Conservation (phyloP, 2,888 invertebrate species). For the Periphyllus acericola region DNA sequence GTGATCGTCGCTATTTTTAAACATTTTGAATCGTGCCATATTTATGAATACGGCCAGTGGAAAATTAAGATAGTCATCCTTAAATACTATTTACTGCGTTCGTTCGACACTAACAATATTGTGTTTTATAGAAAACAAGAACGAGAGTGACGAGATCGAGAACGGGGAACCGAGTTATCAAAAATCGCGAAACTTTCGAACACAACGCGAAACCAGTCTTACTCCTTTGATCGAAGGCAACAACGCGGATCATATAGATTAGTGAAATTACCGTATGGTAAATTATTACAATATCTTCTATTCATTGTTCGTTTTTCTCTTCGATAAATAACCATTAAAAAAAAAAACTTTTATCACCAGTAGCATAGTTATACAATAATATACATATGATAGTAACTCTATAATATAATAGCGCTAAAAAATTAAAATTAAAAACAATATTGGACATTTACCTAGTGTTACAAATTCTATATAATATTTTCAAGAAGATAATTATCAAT, state of each 20-base stretch:
- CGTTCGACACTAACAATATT: background rate
- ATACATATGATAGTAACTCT: background rate
- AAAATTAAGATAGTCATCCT: too few relatives aligned
- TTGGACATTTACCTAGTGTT: background rate
- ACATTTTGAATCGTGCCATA: too few relatives aligned
- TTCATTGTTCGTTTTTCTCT: background rate
- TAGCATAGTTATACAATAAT: background rate
- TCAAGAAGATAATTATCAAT: too few relatives aligned
- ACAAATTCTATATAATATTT: background rate
- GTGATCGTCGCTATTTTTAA: too few relatives aligned
- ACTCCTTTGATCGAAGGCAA: constrained; percentile 50
- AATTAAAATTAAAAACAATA: background rate
- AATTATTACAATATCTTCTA: background rate
- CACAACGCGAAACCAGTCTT: constrained; percentile 54
- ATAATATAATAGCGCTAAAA: background rate
- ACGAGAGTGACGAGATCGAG: constrained; percentile 10
- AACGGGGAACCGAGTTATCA: constrained; percentile 17
- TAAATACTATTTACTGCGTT: too few relatives aligned
- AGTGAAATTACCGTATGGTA: background rate
- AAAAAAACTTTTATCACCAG: background rate
- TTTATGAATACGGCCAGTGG: too few relatives aligned
- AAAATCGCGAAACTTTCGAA: constrained; percentile 31
- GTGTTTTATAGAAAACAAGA: constrained; percentile 26
- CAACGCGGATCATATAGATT: constrained; percentile 43
- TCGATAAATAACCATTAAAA: background rate